Evolutionary conservation across 92 coral and sea anemone species (phyloP).

Genomic region (Epizoanthus fatuus): DNA sequence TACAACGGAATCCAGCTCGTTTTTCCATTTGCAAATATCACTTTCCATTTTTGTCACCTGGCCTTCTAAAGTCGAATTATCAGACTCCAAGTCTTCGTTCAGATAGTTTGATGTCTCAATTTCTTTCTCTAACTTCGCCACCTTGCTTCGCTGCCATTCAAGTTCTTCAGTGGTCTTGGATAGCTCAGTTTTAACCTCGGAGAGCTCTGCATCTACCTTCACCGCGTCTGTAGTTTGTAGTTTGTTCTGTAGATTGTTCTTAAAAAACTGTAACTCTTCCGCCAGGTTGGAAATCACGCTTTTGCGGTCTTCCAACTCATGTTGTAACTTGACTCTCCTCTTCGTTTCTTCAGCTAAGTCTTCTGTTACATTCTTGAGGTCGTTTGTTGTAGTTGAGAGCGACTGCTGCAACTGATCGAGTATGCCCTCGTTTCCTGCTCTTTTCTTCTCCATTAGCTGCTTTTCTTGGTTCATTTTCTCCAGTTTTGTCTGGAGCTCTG

Average conservation of each 20-base stretch:
- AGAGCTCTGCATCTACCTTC: conserved; percentile 40
- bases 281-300: conserved; percentile 49
- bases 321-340: conserved; percentile 55
- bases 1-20: conserved; percentile 39
- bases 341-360: conserved; percentile 55
- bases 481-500: conserved; percentile 75
- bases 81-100: conserved; percentile 71
- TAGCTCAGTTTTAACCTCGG: conserved; percentile 46
- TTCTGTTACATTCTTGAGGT: conserved; percentile 64
- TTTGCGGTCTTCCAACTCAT: conserved; percentile 63
- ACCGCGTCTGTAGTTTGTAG: not conserved
- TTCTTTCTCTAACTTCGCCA: conserved; percentile 75
- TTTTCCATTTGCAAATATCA: conserved; percentile 72
- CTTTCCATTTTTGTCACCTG: conserved; percentile 74
- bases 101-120: conserved; percentile 66
- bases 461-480: conserved; percentile 72
- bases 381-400: conserved; percentile 60
- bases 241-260: conserved; percentile 55
- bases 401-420: conserved; percentile 58
- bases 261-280: conserved; percentile 67
- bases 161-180: conserved; percentile 64
- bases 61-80: conserved; percentile 65
- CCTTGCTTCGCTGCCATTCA: conserved; percentile 68
- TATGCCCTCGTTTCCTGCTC: conserved; percentile 58
- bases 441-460: conserved; percentile 64